A percentile compares a stretch with the other conserved stretches of the same genome.
Conservation (phyloP, 2,113 vertebrate genomes). For the Papio anubis region DNA sequence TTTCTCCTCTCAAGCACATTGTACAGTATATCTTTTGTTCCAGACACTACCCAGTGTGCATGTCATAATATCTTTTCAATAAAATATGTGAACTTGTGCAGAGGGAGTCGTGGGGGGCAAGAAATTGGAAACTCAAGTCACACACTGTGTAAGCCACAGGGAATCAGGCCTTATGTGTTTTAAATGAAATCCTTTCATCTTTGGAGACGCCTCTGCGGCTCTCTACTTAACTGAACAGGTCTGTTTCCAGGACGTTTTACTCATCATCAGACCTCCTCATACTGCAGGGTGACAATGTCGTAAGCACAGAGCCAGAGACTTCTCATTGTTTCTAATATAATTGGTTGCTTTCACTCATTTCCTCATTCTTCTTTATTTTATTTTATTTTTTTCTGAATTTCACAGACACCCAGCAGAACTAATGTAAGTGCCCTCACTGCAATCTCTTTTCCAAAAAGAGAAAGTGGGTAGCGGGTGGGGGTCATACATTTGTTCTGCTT, state of each 20-base stretch:
- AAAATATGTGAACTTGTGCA: slow-evolving; percentile 69
- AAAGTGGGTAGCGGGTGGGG: neutral
- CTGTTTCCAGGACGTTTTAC: slow-evolving; percentile 62
- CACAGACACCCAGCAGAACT: slow-evolving; percentile 37
- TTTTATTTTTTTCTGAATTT: neutral
- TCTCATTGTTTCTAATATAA: slow-evolving; percentile 59
- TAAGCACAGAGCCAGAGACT: slow-evolving; percentile 17
- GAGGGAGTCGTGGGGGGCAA: slow-evolving; percentile 11
- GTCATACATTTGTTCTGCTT: slow-evolving; percentile 30
- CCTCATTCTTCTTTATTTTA: neutral
- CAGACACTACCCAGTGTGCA: slow-evolving; percentile 10
- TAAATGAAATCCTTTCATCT: slow-evolving; percentile 69
- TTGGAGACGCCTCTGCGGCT: slow-evolving; percentile 47
- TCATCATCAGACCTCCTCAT: slow-evolving; percentile 34
- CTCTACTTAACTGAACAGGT: slow-evolving; percentile 33
- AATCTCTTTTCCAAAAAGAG: slow-evolving; percentile 16
- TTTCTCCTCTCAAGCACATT: slow-evolving; percentile 46
- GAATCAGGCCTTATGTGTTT: slow-evolving; percentile 62
- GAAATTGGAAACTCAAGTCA: slow-evolving; percentile 74
- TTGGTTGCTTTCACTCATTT: slow-evolving; percentile 44
- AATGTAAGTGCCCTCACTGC: neutral
- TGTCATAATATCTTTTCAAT: slow-evolving; percentile 70
- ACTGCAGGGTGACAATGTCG: neutral
- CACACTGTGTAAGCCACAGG: slow-evolving; percentile 56
- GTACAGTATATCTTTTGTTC: slow-evolving; percentile 49